Percentiles rank a stretch among this genome's conserved stretches.
These are phyloP conservation scores for Ceratina calcarata DNA, from an alignment of 1,140 invertebrate genomes.

Conservation along the genomic window DNA sequence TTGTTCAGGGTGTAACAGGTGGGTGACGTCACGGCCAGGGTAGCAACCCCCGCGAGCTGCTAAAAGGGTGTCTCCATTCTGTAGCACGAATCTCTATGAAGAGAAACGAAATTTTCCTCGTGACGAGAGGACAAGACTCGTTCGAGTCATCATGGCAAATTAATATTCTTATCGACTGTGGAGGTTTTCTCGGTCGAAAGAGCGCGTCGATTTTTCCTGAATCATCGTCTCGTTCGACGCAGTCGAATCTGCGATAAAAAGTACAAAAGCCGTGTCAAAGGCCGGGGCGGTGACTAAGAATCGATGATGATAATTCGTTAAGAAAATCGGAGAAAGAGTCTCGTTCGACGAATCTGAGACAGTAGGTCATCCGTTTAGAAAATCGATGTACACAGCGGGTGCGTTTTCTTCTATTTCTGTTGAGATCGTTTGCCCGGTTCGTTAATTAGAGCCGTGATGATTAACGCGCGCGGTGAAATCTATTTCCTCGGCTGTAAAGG, in stretches of 20 bases:
- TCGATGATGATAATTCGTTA: conserved; percentile 7
- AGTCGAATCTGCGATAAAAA: conserved; percentile 25
- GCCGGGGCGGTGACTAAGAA: conserved; percentile 27
- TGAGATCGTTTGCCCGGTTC: background rate
- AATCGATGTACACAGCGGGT: no score
- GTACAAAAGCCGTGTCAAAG: conserved; percentile 23
- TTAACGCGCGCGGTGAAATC: background rate
- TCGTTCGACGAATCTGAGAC: no score
- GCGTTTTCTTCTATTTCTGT: background rate
- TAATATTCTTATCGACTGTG: no score
- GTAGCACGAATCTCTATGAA: background rate
- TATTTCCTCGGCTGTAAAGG: conserved; percentile 11
- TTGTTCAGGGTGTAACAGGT: conserved; percentile 75
- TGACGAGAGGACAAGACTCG: no score
- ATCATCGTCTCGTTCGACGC: conserved; percentile 6
- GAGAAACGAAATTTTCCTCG: no score
- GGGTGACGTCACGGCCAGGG: conserved; percentile 75
- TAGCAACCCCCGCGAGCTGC: conserved; percentile 40
- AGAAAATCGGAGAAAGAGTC: background rate
- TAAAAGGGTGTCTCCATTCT: conserved; percentile 1
- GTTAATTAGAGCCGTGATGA: background rate
- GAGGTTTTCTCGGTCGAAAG: no score
- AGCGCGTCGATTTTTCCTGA: no score
- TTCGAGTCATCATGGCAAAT: no score
- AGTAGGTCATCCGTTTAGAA: no score